phyloP scores from a whole-genome alignment of 2,797 vertebrate species.

The Ateles fusciceps region DNA sequence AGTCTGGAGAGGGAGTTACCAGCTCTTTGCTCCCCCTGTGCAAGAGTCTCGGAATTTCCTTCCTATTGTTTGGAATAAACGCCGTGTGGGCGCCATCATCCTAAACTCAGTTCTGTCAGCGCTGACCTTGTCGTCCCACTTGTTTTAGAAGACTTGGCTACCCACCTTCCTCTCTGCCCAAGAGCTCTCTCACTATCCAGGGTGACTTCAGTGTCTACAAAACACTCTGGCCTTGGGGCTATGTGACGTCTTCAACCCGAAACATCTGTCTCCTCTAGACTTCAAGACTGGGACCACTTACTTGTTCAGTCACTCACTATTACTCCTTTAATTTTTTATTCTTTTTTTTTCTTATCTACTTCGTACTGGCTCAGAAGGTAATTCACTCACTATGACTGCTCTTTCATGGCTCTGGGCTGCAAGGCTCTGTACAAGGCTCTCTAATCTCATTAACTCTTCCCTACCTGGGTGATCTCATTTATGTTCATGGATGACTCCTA shows the following conservation, averaged over 20 bases:
- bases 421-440: neutral
- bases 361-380: neutral
- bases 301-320: neutral
- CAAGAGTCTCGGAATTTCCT: neutral
- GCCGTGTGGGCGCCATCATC: neutral
- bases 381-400: neutral
- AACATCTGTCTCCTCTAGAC: neutral
- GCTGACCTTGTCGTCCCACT: accelerated
- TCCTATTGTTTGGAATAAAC: neutral
- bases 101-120: accelerated
- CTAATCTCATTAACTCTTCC: neutral
- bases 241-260: neutral
- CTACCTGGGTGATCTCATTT: neutral
- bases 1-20: neutral
- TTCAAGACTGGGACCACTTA: neutral
- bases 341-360: neutral
- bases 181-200: neutral
- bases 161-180: neutral
- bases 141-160: neutral
- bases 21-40: neutral
- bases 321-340: neutral
- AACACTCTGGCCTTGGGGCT: neutral
- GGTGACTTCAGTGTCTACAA: neutral
- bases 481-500: neutral
- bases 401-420: neutral